Conservation (phyloP, 2,888 invertebrate species). For the Nomada hirtipes region DNA sequence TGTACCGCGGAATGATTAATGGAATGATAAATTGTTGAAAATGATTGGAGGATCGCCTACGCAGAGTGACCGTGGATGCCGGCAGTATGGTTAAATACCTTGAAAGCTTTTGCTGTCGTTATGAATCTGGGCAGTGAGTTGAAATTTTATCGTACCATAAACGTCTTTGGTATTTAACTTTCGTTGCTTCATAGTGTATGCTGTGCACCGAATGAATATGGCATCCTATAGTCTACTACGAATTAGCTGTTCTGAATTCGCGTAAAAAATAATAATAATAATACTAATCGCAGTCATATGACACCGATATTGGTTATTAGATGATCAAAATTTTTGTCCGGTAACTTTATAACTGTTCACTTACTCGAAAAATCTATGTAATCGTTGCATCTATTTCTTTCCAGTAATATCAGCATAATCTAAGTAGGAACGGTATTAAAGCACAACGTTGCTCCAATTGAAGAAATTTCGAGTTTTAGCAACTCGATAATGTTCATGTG, state of each 20-base stretch:
- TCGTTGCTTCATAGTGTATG: not conserved
- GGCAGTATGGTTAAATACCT: not conserved
- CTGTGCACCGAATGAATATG: no score
- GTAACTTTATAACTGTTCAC: no score
- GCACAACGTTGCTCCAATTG: not conserved
- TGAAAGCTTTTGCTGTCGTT: not conserved
- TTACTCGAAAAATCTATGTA: not conserved
- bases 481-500: constrained; percentile 5
- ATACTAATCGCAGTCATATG: no score
- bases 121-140: not conserved
- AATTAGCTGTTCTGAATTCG: no score
- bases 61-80: not conserved
- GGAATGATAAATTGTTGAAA: constrained; percentile 11
- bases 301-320: no score
- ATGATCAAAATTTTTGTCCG: no score
- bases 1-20: constrained; percentile 9
- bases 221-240: no score
- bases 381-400: not conserved
- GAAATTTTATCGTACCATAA: constrained; percentile 6
- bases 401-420: no score
- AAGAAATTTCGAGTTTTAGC: not conserved
- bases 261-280: no score
- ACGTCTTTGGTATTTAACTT: not conserved
- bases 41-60: constrained; percentile 24
- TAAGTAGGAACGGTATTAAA: not conserved